A percentile compares a stretch with the other conserved stretches of the same genome.
phyloP scores from a whole-genome alignment of 2,113 vertebrate genomes.

The Todiramphus chloris region DNA sequence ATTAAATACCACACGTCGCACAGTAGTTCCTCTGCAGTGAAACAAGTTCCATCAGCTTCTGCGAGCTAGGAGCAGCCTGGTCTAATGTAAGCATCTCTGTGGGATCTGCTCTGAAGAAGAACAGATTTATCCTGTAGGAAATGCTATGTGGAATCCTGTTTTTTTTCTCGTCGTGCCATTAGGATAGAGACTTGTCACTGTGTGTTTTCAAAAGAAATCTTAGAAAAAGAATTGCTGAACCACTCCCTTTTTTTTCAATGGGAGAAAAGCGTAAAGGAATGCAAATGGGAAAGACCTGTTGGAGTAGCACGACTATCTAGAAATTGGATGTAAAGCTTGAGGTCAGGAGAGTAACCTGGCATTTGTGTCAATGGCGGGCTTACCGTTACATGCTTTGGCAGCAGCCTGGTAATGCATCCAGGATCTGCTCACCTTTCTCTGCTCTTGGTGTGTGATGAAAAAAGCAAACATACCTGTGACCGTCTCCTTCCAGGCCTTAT shows the following conservation, averaged over 20 bases:
- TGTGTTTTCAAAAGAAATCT: background rate
- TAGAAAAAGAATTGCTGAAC: background rate
- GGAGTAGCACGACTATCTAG: background rate
- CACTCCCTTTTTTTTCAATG: background rate
- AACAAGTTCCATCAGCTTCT: background rate
- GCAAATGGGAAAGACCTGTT: background rate
- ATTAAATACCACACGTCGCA: background rate
- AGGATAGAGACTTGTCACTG: background rate
- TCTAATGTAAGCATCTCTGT: background rate
- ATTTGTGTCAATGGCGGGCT: background rate
- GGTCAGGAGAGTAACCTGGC: background rate
- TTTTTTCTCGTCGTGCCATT: fast-evolving
- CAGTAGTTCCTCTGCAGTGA: background rate
- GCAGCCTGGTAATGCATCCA: background rate
- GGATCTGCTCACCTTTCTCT: background rate
- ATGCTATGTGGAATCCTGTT: background rate
- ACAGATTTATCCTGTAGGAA: background rate
- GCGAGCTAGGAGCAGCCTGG: background rate
- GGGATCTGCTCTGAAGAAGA: background rate
- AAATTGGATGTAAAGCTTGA: background rate
- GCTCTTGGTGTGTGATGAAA: background rate
- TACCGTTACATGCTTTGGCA: background rate
- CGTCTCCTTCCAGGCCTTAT: background rate
- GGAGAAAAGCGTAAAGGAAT: background rate
- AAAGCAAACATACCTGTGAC: background rate